Percentiles rank a stretch among this genome's conserved stretches.
phyloP scores from a whole-genome alignment of 2,888 invertebrate species.

The Hoplodrina ambigua region DNA sequence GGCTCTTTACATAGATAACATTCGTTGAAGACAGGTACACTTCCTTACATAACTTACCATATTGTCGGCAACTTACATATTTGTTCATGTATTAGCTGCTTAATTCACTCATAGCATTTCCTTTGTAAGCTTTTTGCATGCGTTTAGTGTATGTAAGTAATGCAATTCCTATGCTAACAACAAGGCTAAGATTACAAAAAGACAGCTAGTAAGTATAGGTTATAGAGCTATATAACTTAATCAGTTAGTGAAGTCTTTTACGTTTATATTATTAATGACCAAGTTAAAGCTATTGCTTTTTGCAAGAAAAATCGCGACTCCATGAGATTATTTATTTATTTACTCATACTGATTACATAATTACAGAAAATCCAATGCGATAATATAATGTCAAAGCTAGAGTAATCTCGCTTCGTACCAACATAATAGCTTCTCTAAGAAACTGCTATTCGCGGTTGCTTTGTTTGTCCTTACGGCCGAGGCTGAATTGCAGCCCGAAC shows the following conservation, averaged over 20 bases:
- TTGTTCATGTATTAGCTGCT: slow-evolving; percentile 47
- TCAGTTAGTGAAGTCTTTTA: not conserved
- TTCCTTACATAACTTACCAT: slow-evolving; percentile 71
- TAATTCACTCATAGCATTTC: slow-evolving; percentile 48
- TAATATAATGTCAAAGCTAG: not conserved
- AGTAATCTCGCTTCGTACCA: not conserved
- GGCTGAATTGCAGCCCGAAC: no score
- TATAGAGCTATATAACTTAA: no score
- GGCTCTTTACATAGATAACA: slow-evolving; percentile 56
- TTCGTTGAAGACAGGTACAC: slow-evolving; percentile 36
- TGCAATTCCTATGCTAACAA: slow-evolving; percentile 24
- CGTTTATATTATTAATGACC: no score
- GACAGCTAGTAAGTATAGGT: no score
- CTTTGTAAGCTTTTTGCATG: slow-evolving; percentile 60
- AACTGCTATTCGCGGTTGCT: not conserved
- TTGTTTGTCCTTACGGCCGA: no score
- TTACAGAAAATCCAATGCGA: no score
- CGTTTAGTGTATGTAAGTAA: slow-evolving; percentile 36
- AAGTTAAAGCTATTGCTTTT: not conserved
- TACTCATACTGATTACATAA: not conserved
- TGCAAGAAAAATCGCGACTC: not conserved
- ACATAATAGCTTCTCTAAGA: not conserved
- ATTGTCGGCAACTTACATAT: slow-evolving; percentile 63
- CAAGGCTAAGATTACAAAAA: not conserved
- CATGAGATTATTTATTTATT: not conserved